Base-by-base conservation (phyloP, 1,140 invertebrate genomes). In the Meloidogyne exigua region DNA sequence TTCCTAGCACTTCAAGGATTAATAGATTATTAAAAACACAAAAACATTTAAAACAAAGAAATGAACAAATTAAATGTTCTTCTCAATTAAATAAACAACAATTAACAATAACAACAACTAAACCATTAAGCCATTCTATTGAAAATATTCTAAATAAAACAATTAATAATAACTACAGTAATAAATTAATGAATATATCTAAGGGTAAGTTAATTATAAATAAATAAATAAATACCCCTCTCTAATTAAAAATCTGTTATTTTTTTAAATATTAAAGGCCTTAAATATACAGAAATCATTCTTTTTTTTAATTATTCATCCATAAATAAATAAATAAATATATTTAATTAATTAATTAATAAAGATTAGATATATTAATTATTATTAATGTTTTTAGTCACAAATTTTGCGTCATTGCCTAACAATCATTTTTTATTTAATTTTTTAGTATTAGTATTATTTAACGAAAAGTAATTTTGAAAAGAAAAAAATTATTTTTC, bases 71-170 rank as follows among this genome's bases (percentile, higher is more conserved):
- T 32, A 7, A 32, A 32, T 32, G 28, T 32, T 32, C 7, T 3
- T 32, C 28, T 32, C n/a, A 62, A 23, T 9, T 10, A 42, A 4
- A 70, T 26, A 11, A 32, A 65, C 57, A 65, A 39, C 72, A 36
- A 21, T 5, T 21, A 57, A 18, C 7, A 57, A 11, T 28, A 73
- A n/a, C 7, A 68, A 68, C 39, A 18, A n/a, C n/a, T n/a, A 72
- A 32, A 65, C 57, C 72, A 39, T 32, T 73, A 36, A 73, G 44
- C 12, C 72, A 73, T 32, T 73, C 72, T 32, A 73, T 73, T 65
- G 72, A 73, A 64, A 73, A 73, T 36, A 73, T 73, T 64, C 72
- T 73, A 18, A 21, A n/a, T 57, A n/a, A n/a, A 57, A n/a, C 49
- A n/a, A 57, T n/a, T n/a, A 57, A 7, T n/a, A 57, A 57, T n/a